A percentile compares a stretch with the other conserved stretches of the same genome.
Conservation (phyloP, 2,113 vertebrate species). For the Pithys albifrons region DNA sequence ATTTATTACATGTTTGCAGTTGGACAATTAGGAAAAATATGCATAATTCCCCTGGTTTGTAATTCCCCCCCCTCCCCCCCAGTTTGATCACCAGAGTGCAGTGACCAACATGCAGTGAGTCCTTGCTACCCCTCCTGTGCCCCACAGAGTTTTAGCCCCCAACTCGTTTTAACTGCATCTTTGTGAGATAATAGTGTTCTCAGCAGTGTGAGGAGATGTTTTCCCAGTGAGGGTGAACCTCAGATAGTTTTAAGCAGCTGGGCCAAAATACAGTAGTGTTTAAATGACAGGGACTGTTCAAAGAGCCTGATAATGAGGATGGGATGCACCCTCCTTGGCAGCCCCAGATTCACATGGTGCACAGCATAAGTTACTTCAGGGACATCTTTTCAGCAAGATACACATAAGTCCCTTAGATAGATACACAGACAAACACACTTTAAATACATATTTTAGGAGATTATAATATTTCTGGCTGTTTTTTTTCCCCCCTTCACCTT, state of each 20-base stretch:
- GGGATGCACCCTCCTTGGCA: background rate
- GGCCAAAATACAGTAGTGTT: background rate
- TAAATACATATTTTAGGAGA: conserved; percentile 53
- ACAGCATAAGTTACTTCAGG: background rate
- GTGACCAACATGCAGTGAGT: background rate
- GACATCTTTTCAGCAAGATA: conserved; percentile 17
- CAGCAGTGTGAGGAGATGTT: background rate
- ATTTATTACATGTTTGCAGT: background rate
- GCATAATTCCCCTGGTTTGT: background rate
- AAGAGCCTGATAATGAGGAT: background rate
- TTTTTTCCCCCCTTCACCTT: background rate
- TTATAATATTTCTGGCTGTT: conserved; percentile 26
- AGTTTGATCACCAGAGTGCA: background rate
- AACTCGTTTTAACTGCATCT: background rate
- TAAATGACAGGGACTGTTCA: background rate
- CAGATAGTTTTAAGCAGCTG: background rate
- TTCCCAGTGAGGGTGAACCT: background rate
- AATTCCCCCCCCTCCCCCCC: too few relatives aligned
- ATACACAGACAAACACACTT: conserved; percentile 9
- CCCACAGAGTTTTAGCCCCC: background rate
- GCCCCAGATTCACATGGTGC: background rate
- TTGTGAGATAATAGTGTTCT: background rate
- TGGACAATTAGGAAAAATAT: background rate
- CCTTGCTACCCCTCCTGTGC: background rate
- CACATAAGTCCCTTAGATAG: background rate